phyloP scores from a whole-genome alignment of 2,113 vertebrate species.

The Sapayoa aenigma region DNA sequence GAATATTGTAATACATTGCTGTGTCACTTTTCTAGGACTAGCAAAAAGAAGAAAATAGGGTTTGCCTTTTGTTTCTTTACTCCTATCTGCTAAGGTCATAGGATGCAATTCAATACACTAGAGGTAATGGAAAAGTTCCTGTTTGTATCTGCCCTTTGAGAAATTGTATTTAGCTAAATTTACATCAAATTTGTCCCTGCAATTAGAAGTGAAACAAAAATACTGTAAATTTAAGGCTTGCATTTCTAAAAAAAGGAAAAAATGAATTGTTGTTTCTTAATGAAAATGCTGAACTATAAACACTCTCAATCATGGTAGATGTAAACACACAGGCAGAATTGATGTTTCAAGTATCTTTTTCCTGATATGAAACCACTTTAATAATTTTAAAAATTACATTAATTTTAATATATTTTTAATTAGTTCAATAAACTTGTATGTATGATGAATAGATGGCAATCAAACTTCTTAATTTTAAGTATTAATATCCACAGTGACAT shows the following conservation, averaged over 20 bases:
- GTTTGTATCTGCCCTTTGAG: not conserved
- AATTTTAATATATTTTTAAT: conserved; percentile 30
- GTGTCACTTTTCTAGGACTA: not conserved
- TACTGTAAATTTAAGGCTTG: not conserved
- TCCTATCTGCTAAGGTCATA: not conserved
- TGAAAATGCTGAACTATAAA: not conserved
- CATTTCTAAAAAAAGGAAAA: not conserved
- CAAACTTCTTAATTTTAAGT: not conserved
- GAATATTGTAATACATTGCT: not conserved
- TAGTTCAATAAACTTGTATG: conserved; percentile 10
- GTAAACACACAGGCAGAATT: not conserved
- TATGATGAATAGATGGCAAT: conserved; percentile 5
- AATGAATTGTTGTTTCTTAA: not conserved
- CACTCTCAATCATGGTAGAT: not conserved
- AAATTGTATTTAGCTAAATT: not conserved
- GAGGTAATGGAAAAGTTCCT: not conserved
- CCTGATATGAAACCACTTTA: conserved; percentile 3
- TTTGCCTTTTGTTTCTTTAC: not conserved
- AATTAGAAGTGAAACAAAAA: not conserved
- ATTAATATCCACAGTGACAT: not conserved
- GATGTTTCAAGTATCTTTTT: conserved; percentile 2
- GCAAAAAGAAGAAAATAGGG: not conserved
- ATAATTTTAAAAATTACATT: not conserved
- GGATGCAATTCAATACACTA: not conserved
- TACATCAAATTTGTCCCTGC: not conserved